Evolutionary conservation across 1,140 invertebrate genomes (phyloP).

Genomic region (Helicorthomorpha holstii): DNA sequence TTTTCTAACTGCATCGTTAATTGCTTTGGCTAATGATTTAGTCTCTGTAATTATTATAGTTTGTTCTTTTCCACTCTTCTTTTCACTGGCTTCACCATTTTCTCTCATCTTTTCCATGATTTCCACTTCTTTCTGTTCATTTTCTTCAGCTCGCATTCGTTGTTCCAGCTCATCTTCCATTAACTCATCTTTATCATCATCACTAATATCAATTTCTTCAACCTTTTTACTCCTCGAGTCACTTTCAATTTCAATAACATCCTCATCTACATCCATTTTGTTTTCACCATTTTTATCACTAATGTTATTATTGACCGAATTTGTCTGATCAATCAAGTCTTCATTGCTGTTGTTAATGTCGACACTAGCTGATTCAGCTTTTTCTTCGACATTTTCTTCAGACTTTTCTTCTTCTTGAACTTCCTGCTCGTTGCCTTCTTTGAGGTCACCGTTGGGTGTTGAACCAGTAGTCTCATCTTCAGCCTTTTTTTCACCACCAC

Average conservation of each 20-base stretch:
- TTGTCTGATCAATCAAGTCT: too few relatives aligned
- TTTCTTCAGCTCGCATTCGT: slow-evolving; percentile 14
- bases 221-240: slow-evolving; percentile 7
- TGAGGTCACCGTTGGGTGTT: slow-evolving; percentile 4
- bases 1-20: slow-evolving; percentile 7
- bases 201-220: slow-evolving; percentile 8
- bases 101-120: not conserved
- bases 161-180: slow-evolving; percentile 11
- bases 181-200: slow-evolving; percentile 12
- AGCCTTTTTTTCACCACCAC: too few relatives aligned
- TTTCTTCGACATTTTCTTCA: too few relatives aligned
- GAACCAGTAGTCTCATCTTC: slow-evolving; percentile 4
- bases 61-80: slow-evolving; percentile 5
- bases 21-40: slow-evolving; percentile 5
- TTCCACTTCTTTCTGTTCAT: slow-evolving; percentile 6
- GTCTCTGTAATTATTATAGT: slow-evolving; percentile 8
- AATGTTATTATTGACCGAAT: too few relatives aligned
- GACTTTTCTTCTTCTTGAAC: slow-evolving; percentile 5
- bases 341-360: too few relatives aligned
- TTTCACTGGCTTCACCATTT: slow-evolving; percentile 7
- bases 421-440: slow-evolving; percentile 15
- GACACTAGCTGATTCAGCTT: too few relatives aligned
- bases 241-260: too few relatives aligned
- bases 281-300: too few relatives aligned
- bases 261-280: too few relatives aligned